Evolutionary conservation across 2,888 invertebrate genomes (phyloP), one percentile per base, ranked within the genome.

Genomic region (Lingula anatina): DNA sequence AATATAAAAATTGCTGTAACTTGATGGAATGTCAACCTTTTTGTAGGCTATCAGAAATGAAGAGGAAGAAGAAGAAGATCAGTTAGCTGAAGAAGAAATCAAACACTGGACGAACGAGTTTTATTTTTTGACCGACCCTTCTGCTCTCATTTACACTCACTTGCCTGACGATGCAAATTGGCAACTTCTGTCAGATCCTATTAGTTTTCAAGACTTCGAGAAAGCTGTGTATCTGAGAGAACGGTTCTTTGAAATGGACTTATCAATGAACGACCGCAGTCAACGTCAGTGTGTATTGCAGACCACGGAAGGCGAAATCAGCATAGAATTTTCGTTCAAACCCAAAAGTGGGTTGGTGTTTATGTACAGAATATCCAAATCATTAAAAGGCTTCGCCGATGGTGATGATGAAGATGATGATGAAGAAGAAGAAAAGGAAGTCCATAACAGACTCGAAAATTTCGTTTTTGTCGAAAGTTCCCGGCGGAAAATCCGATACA

Each of bases 401-500:
- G 45, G 63, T 56, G 28, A 60, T 68, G 31, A 72, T 64, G 56
- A 67, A 69, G 46, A 70, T 70, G 53, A 64, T 70, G 61, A 49
- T 73, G 53, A 71, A 70, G 49, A 20, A 65, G 66, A 54, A 46
- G 51, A 5, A 62, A 66, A 4, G 50, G 53, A 9, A 58, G 60
- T 5, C 55, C 49, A 37, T 63, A 5, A 9, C 56, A 61, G 38
- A 59, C 56, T 5, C 64, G 63, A 56, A 65, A 45, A 55, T 71
- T 46, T n/a, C 31, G 46, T 46, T 4, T 15, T 46, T n/a, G 35
- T 46, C 37, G 37, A 46, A 24, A 36, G 46, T 24, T 18, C 36
- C 7, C 12, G 12, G 15, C 26, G 46, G 5, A 4, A 9, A 4
- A 15, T 38, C 9, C 7, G 27, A 4, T 46, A 70, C 46, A 56